These are phyloP conservation scores for Pristionchus entomophagus DNA, from an alignment of 2,888 invertebrate genomes.

Conservation along the genomic window DNA sequence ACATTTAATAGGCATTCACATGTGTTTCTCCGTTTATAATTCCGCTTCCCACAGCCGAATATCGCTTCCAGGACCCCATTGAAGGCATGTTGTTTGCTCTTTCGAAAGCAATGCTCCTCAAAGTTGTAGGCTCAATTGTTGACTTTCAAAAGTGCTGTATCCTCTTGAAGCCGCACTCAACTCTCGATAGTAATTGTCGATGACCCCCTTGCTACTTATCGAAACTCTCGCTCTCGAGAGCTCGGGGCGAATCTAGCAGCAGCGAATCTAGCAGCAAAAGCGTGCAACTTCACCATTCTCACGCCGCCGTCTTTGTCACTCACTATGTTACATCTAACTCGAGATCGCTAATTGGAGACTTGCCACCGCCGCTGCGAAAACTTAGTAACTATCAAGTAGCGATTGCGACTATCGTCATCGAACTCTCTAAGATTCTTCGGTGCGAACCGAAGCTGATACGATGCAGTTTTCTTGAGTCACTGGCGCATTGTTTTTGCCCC, in stretches of 20 bases:
- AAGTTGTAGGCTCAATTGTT: too few relatives aligned
- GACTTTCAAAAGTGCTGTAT: neutral
- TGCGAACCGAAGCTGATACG: neutral
- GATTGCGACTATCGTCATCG: conserved; percentile 15
- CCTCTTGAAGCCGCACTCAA: too few relatives aligned
- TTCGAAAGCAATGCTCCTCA: too few relatives aligned
- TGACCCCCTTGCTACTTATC: too few relatives aligned
- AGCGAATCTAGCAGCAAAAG: neutral
- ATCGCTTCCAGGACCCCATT: too few relatives aligned
- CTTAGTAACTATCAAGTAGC: neutral
- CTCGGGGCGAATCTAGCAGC: too few relatives aligned
- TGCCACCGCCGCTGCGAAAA: neutral
- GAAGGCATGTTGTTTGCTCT: too few relatives aligned
- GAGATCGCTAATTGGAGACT: conserved; percentile 1
- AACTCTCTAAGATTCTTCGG: neutral
- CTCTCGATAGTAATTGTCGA: too few relatives aligned
- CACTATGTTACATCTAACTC: neutral
- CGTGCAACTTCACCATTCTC: neutral
- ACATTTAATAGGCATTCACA: too few relatives aligned
- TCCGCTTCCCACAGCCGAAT: too few relatives aligned
- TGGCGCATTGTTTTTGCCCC: neutral
- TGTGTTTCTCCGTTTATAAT: too few relatives aligned
- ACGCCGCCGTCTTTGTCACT: neutral
- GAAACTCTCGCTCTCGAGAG: too few relatives aligned
- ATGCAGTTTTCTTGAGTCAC: conserved; percentile 19